Evolutionary conservation across 2,113 vertebrate species (phyloP).

Genomic region (Cephalopholis sonnerati): DNA sequence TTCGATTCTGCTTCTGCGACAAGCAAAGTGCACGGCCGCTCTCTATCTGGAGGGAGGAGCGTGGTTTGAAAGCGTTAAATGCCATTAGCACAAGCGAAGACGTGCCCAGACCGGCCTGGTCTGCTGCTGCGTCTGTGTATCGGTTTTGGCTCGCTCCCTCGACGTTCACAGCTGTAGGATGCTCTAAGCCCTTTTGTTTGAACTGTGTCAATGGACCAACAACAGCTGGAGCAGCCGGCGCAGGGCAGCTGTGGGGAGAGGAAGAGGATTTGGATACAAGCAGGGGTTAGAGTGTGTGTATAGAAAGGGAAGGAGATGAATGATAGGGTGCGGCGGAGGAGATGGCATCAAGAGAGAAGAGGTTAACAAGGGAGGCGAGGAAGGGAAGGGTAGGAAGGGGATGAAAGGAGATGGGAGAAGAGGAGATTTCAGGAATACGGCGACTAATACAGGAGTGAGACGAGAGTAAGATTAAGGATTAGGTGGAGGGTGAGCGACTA

Average conservation of each 20-base stretch:
- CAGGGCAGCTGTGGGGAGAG: constrained; percentile 71
- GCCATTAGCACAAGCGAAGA: constrained; percentile 32
- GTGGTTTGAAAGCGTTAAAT: constrained; percentile 25
- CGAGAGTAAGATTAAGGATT: constrained; percentile 69
- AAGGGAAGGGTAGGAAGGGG: constrained; percentile 21
- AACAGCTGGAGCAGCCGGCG: constrained; percentile 78
- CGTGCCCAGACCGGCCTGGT: constrained; percentile 41
- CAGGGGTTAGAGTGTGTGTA: constrained; percentile 62
- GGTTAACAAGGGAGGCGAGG: constrained; percentile 54
- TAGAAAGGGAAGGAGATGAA: constrained; percentile 58
- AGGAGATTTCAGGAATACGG: constrained; percentile 61
- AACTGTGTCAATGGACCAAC: constrained; percentile 77
- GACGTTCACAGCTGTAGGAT: constrained; percentile 70
- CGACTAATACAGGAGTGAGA: constrained; percentile 53
- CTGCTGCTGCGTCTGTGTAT: constrained; percentile 53
- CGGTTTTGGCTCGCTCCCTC: constrained; percentile 63
- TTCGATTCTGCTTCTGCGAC: constrained; percentile 35
- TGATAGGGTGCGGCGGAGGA: constrained; percentile 51
- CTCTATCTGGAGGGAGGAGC: constrained; percentile 14
- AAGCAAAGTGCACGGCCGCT: not conserved
- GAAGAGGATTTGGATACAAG: constrained; percentile 74
- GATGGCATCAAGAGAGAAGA: constrained; percentile 45
- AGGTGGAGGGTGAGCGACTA: constrained; percentile 39
- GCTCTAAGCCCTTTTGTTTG: constrained; percentile 78
- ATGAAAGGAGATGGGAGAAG: constrained; percentile 41